Percentiles rank a stretch among this genome's conserved stretches.
Evolutionary conservation across 2,888 invertebrate genomes (phyloP).

Genomic region (Piscicola geometra): DNA sequence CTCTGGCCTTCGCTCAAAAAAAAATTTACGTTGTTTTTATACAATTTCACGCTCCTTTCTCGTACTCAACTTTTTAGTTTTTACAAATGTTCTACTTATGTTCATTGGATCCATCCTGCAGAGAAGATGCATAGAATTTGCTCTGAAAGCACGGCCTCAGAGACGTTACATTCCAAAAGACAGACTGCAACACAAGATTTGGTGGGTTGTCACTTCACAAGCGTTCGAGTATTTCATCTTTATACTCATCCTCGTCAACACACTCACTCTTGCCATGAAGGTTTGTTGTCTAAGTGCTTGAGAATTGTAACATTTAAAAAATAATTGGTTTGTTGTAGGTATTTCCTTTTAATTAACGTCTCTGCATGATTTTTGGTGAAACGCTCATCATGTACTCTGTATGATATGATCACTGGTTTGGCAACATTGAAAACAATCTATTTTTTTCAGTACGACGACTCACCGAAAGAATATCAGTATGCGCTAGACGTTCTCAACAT

Average conservation of each 20-base stretch:
- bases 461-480: slow-evolving; percentile 75
- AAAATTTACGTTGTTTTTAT: no score
- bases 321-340: no score
- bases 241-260: slow-evolving; percentile 93
- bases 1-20: no score
- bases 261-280: slow-evolving; percentile 92
- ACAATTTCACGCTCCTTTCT: no score
- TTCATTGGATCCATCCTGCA: slow-evolving; percentile 42
- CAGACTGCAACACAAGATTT: slow-evolving; percentile 83
- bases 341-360: no score
- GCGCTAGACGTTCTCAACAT: slow-evolving; percentile 89
- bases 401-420: no score
- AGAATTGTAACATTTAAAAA: no score
- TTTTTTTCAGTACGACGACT: slow-evolving; percentile 70
- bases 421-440: background rate
- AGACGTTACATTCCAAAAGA: slow-evolving; percentile 94
- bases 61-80: background rate
- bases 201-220: slow-evolving; percentile 99
- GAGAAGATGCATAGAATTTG: slow-evolving; percentile 76
- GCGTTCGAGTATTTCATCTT: slow-evolving; percentile 95
- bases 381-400: no score
- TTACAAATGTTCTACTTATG: background rate
- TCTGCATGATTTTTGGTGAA: no score
- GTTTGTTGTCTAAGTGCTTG: slow-evolving; percentile 53
- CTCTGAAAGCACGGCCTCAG: slow-evolving; percentile 64